Evolutionary conservation across 2,888 invertebrate species (phyloP).

Genomic region (Tetragonisca angustula): DNA sequence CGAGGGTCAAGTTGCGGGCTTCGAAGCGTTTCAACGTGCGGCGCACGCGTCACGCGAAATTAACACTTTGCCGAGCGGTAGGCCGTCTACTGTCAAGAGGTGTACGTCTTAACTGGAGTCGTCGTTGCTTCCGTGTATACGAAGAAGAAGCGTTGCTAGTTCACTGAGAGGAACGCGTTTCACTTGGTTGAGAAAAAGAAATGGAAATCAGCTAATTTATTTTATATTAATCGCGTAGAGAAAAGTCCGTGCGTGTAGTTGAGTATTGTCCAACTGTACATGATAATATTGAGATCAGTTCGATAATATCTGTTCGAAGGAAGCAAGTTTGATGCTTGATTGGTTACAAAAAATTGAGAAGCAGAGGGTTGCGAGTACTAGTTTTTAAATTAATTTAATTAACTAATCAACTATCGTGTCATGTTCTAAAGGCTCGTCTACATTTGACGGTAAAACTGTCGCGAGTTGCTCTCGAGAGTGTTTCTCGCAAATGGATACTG

Average conservation of each 20-base stretch:
- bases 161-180: not conserved
- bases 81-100: not conserved
- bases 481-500: no score
- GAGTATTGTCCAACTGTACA: no score
- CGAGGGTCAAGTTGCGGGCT: slow-evolving; percentile 26
- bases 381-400: no score
- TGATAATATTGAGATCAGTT: no score
- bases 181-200: not conserved
- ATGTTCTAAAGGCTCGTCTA: no score
- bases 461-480: no score
- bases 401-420: no score
- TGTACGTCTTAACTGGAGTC: slow-evolving; percentile 2
- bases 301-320: no score
- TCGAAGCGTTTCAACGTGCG: slow-evolving; percentile 14
- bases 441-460: no score
- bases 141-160: not conserved
- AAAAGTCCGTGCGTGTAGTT: not conserved
- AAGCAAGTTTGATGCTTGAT: no score
- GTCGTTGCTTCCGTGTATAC: not conserved
- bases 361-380: no score
- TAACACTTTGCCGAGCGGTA: slow-evolving; percentile 34
- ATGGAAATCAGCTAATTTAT: not conserved
- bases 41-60: slow-evolving; percentile 22
- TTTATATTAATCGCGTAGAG: not conserved
- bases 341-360: no score